These are phyloP conservation scores for Anastrepha obliqua DNA, from an alignment of 1,140 invertebrate species.

Conservation along the genomic window DNA sequence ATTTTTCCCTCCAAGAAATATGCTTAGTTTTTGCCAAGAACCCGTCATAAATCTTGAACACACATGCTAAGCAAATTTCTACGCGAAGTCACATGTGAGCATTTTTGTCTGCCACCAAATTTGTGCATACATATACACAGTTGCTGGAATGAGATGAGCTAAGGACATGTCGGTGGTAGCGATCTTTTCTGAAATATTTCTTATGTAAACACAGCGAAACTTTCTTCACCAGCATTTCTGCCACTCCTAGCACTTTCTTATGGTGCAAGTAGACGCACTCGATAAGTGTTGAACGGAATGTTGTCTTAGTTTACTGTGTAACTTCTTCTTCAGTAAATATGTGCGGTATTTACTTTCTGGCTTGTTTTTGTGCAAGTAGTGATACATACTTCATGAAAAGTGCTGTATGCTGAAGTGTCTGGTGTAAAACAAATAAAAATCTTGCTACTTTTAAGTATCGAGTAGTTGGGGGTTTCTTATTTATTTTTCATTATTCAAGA, in stretches of 20 bases:
- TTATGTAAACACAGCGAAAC: slow-evolving; percentile 12
- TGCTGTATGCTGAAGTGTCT: not conserved
- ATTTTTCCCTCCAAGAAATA: not conserved
- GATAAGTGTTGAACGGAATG: not conserved
- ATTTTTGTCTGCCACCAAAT: not conserved
- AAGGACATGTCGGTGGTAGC: not conserved
- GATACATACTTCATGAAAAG: not conserved
- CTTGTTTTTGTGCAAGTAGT: slow-evolving; percentile 8
- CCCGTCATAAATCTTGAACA: slow-evolving; percentile 15
- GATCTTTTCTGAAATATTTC: not conserved
- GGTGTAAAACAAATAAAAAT: slow-evolving; percentile 16
- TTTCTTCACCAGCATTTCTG: not conserved
- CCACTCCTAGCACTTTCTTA: not conserved
- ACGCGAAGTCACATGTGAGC: not conserved
- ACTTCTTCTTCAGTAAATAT: not conserved
- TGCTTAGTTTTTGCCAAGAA: not conserved
- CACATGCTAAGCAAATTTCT: not conserved
- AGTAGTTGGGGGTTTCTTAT: not conserved
- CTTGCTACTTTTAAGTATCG: not conserved
- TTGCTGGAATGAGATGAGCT: no score
- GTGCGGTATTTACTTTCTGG: slow-evolving; percentile 29
- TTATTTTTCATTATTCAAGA: no score
- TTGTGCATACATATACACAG: not conserved
- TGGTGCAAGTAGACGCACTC: not conserved
- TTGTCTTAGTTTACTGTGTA: slow-evolving; percentile 3